A percentile compares a stretch with the other conserved stretches of the same genome.
Conservation (phyloP, 1,140 invertebrate genomes). For the Caerostris extrusa region DNA sequence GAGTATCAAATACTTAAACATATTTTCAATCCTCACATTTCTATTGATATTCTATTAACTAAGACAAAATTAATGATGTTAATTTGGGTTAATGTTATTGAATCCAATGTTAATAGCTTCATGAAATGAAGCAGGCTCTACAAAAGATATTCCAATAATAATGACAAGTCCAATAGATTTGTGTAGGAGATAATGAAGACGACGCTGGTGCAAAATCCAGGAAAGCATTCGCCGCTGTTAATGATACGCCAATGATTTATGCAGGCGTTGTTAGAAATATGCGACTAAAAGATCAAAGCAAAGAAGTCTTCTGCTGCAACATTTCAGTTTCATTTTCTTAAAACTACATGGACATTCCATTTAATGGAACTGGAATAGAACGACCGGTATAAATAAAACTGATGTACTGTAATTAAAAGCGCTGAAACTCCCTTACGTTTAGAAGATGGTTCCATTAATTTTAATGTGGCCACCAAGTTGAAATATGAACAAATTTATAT, state of each 20-base stretch:
- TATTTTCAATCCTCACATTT: not conserved
- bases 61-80: constrained; percentile 54
- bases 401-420: constrained; percentile 64
- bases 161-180: constrained; percentile 53
- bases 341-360: constrained; percentile 47
- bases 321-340: constrained; percentile 58
- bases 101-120: constrained; percentile 34
- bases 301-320: not conserved
- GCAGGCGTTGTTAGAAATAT: not conserved
- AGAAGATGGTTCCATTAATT: constrained; percentile 62
- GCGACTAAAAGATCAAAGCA: not conserved
- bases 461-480: constrained; percentile 42
- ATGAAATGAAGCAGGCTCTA: not conserved
- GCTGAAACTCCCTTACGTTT: not conserved
- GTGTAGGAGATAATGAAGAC: constrained; percentile 36
- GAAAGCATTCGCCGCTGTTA: not conserved
- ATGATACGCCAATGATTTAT: constrained; percentile 41
- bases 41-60: constrained; percentile 60
- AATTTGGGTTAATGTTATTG: constrained; percentile 69
- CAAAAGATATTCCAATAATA: constrained; percentile 67
- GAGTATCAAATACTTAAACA: not conserved
- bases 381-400: constrained; percentile 51
- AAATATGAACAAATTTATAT: constrained; percentile 63
- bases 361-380: constrained; percentile 30
- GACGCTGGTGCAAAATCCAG: not conserved